Evolutionary conservation across 2,113 vertebrate genomes (phyloP).

Genomic region (Axis porcinus): DNA sequence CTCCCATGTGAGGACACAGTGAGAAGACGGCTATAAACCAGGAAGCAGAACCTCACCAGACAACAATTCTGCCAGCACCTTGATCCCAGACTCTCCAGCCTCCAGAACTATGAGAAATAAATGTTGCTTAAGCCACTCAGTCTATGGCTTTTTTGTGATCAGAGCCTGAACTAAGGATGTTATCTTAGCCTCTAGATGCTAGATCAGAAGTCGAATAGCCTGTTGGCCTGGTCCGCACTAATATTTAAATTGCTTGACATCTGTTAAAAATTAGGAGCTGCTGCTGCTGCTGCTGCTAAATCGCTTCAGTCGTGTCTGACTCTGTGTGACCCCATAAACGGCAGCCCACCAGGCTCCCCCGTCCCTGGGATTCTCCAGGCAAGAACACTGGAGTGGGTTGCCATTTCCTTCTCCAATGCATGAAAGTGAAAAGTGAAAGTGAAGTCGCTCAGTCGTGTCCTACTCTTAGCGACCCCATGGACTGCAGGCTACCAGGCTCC

Average conservation of each 20-base stretch:
- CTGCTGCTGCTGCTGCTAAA: background rate
- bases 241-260: background rate
- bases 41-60: background rate
- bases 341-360: background rate
- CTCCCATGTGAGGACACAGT: background rate
- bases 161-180: background rate
- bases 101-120: background rate
- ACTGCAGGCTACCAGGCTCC: background rate
- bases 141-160: background rate
- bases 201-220: background rate
- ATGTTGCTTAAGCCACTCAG: background rate
- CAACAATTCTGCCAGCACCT: fast-evolving
- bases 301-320: background rate
- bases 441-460: background rate
- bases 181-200: background rate
- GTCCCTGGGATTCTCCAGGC: background rate
- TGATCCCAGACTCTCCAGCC: background rate
- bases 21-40: background rate
- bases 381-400: background rate
- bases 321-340: fast-evolving
- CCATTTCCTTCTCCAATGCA: background rate
- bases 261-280: background rate
- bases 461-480: background rate
- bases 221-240: background rate
- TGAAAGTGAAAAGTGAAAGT: background rate